Evolutionary conservation across 1,140 invertebrate genomes (phyloP).

Genomic region (Chrysomallon squamiferum): DNA sequence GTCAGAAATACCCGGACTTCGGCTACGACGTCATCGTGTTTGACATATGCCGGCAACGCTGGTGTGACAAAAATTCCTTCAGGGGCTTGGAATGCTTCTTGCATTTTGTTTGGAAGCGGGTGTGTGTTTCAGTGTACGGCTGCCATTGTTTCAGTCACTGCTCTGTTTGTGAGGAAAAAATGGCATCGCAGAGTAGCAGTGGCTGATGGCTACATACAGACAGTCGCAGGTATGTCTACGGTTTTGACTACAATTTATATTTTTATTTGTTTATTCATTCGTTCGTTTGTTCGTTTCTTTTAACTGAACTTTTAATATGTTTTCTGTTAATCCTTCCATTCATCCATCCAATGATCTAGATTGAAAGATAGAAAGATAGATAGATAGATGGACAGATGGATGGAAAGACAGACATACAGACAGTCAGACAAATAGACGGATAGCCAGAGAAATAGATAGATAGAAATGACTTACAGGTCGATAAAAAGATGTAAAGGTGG

Average conservation of each 20-base stretch:
- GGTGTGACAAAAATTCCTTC: constrained; percentile 48
- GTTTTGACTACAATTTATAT: not conserved
- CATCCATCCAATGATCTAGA: no score
- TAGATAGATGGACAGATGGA: no score
- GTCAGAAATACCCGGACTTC: constrained; percentile 14
- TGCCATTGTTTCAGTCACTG: constrained; percentile 38
- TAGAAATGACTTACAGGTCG: no score
- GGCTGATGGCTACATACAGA: constrained; percentile 52
- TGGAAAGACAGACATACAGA: no score
- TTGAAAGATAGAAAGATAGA: no score
- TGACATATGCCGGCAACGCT: constrained; percentile 46
- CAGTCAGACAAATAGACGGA: no score
- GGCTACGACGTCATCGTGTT: constrained; percentile 31
- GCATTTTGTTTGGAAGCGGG: constrained; percentile 55
- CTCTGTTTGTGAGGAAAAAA: constrained; percentile 28
- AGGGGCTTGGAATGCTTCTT: constrained; percentile 53
- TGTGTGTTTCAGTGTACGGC: constrained; percentile 46
- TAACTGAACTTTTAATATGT: no score
- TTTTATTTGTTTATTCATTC: no score
- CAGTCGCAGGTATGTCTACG: constrained; percentile 41
- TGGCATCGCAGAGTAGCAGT: constrained; percentile 39
- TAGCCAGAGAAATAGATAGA: no score
- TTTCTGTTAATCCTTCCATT: no score
- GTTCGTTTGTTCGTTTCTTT: no score
- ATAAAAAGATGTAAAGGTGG: no score